phyloP scores from a whole-genome alignment of 2,113 vertebrate species.

The Saccopteryx leptura region DNA sequence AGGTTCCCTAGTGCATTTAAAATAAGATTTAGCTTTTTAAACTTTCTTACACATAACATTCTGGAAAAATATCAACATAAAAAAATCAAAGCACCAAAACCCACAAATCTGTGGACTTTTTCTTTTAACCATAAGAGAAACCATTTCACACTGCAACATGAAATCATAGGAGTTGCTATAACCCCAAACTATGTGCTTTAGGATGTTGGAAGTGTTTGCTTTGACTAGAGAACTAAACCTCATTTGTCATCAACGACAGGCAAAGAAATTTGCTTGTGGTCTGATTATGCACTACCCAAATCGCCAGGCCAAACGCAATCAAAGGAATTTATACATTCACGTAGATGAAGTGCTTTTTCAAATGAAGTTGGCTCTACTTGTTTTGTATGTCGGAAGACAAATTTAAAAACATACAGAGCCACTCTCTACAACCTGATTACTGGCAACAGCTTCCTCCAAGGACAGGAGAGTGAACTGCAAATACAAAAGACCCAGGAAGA shows the following conservation, averaged over 20 bases:
- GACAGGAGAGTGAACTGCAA: neutral
- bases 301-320: neutral
- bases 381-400: neutral
- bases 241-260: neutral
- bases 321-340: neutral
- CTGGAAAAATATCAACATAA: conserved; percentile 17
- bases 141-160: conserved; percentile 37
- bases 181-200: conserved; percentile 9
- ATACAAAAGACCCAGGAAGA: conserved; percentile 39
- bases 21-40: conserved; percentile 32
- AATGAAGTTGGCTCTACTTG: neutral
- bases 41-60: neutral
- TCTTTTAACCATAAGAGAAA: neutral
- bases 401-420: conserved; percentile 11
- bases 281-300: neutral
- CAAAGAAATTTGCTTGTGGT: neutral
- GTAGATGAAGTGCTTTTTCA: neutral
- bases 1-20: neutral
- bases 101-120: neutral
- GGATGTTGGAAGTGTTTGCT: conserved; percentile 40
- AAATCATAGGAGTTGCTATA: conserved; percentile 8
- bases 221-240: conserved; percentile 48
- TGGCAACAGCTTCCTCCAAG: neutral
- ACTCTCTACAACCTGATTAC: neutral
- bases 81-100: conserved; percentile 21